These are phyloP conservation scores for Dasysyrphus tricinctus DNA, from an alignment of 2,888 invertebrate genomes.

Conservation along the genomic window DNA sequence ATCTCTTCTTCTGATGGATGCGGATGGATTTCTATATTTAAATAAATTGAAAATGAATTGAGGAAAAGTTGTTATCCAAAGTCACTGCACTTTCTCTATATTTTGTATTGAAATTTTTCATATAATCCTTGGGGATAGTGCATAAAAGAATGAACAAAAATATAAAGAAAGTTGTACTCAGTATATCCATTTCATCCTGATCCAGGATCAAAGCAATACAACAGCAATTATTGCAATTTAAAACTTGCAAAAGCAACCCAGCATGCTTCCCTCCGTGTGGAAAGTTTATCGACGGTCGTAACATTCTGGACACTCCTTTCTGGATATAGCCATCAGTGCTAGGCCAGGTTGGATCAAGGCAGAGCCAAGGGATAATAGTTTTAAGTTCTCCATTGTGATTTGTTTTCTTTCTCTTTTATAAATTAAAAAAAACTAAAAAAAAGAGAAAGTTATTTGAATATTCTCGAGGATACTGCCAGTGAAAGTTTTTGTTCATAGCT, in stretches of 20 bases:
- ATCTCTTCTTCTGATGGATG: background rate
- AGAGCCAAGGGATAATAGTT: conserved; percentile 15
- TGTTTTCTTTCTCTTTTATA: background rate
- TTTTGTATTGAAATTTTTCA: background rate
- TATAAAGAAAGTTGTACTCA: background rate
- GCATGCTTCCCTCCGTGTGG: background rate
- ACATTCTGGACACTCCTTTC: background rate
- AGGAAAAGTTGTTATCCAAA: background rate
- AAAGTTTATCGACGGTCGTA: conserved; percentile 14
- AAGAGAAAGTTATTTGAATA: background rate
- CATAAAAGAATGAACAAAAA: background rate
- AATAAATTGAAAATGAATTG: conserved; percentile 23
- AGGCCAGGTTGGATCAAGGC: background rate
- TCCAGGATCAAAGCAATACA: background rate
- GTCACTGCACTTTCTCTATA: background rate
- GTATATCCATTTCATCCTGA: background rate
- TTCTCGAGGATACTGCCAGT: background rate
- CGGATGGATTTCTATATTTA: background rate
- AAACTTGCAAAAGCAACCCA: conserved; percentile 5
- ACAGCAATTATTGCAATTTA: conserved; percentile 18
- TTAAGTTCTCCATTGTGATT: conserved; percentile 21
- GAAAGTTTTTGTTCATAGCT: background rate
- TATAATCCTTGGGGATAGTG: background rate
- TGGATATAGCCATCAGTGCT: too few relatives aligned
- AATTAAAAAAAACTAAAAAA: background rate